Evolutionary conservation across 2,113 vertebrate genomes (phyloP).

Genomic region (Aplodontia rufa): DNA sequence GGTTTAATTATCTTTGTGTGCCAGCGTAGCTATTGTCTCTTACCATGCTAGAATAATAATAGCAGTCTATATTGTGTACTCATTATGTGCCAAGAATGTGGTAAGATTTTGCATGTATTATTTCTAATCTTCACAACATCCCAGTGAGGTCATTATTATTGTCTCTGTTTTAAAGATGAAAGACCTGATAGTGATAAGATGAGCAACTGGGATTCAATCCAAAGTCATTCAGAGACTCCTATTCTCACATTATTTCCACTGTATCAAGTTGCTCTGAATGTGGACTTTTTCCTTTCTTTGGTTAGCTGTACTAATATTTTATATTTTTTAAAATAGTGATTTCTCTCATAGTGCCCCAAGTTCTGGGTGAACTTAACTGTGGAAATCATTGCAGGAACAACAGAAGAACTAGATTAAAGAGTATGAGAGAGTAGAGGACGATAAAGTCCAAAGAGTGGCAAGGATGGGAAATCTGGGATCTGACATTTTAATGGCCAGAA

Average conservation of each 20-base stretch:
- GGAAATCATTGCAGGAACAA: neutral
- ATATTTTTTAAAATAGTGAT: neutral
- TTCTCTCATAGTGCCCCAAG: neutral
- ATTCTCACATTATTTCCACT: neutral
- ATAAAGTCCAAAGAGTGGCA: neutral
- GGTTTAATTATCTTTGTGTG: constrained; percentile 15
- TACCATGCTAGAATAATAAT: constrained; percentile 24
- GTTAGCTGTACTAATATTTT: constrained; percentile 8
- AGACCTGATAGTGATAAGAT: neutral
- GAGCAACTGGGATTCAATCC: neutral
- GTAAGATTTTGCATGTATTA: constrained; percentile 55
- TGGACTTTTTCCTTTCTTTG: neutral
- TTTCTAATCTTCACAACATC: neutral
- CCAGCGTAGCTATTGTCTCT: neutral
- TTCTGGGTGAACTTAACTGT: neutral
- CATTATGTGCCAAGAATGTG: constrained; percentile 22
- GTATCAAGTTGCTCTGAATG: neutral
- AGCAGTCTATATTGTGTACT: constrained; percentile 18
- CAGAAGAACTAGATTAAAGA: neutral
- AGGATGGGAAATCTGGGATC: neutral
- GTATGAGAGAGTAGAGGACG: neutral
- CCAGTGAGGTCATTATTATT: constrained; percentile 46
- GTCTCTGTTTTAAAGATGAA: constrained; percentile 27
- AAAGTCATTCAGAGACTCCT: neutral
- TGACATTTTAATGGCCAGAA: neutral